Percentiles rank a stretch among this genome's conserved stretches.
These are phyloP conservation scores for Psammodynastes pulverulentus DNA, from an alignment of 2,113 vertebrate species.

Conservation along the genomic window DNA sequence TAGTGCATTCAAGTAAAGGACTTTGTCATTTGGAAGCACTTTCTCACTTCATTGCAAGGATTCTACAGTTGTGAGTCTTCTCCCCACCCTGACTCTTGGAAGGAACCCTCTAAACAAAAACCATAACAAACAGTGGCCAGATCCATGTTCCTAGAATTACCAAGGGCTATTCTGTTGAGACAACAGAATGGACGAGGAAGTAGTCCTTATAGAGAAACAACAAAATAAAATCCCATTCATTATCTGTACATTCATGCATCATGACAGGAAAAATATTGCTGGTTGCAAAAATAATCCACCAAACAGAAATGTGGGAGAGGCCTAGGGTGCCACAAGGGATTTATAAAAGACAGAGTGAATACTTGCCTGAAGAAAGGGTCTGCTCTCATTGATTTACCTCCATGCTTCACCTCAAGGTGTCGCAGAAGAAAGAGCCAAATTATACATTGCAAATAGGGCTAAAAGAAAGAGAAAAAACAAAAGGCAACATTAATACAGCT, in stretches of 20 bases:
- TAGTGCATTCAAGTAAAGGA: not conserved
- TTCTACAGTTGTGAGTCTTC: not conserved
- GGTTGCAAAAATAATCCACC: not conserved
- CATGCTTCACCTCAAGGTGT: conserved; percentile 81
- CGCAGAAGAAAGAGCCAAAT: conserved; percentile 84
- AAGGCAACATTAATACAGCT: not conserved
- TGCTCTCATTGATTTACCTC: conserved; percentile 80
- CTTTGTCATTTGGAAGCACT: not conserved
- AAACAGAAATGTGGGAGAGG: not conserved
- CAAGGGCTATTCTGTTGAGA: not conserved
- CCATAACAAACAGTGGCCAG: not conserved
- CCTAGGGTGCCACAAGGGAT: no score
- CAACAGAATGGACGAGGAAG: not conserved
- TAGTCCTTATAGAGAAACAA: not conserved
- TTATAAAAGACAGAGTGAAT: not conserved
- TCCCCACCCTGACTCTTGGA: not conserved
- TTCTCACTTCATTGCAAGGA: not conserved
- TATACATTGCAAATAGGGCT: conserved; percentile 91
- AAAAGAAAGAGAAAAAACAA: not conserved
- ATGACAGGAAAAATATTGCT: not conserved
- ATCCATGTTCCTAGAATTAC: no score
- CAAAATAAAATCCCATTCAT: not conserved
- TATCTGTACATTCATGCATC: not conserved
- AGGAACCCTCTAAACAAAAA: not conserved
- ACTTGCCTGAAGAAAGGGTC: conserved; percentile 88